These are phyloP conservation scores for Galaxea fascicularis DNA, from an alignment of 92 coral and sea anemone species.

Conservation along the genomic window DNA sequence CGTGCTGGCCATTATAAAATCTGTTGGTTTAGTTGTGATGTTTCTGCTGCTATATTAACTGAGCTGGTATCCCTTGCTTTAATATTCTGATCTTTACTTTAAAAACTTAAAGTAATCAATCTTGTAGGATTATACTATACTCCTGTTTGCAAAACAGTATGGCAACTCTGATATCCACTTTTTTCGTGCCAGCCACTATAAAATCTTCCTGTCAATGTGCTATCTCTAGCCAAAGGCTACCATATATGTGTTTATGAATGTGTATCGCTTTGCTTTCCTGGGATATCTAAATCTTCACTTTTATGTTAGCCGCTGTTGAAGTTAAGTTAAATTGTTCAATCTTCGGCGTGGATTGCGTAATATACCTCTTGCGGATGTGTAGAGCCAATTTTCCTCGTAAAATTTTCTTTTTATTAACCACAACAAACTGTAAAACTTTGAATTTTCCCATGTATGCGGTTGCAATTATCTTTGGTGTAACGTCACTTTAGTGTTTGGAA, in stretches of 20 bases:
- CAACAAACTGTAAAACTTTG: neutral
- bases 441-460: neutral
- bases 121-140: constrained; percentile 4
- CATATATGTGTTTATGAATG: neutral
- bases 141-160: constrained; percentile 31
- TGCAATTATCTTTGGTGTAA: constrained; percentile 15
- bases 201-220: neutral
- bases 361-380: neutral
- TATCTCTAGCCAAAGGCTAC: neutral
- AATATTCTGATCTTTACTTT: constrained; percentile 6
- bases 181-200: neutral
- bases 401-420: neutral
- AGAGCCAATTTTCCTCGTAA: neutral
- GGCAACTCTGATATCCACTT: neutral
- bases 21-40: neutral
- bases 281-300: neutral
- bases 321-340: too few relatives aligned
- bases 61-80: neutral
- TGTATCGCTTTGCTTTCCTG: neutral
- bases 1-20: constrained; percentile 2
- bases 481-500: neutral
- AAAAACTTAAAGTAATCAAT: neutral
- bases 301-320: neutral
- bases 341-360: neutral
- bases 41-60: neutral